These are phyloP conservation scores for Colossoma macropomum DNA, from an alignment of 2,113 vertebrate species.

Conservation along the genomic window DNA sequence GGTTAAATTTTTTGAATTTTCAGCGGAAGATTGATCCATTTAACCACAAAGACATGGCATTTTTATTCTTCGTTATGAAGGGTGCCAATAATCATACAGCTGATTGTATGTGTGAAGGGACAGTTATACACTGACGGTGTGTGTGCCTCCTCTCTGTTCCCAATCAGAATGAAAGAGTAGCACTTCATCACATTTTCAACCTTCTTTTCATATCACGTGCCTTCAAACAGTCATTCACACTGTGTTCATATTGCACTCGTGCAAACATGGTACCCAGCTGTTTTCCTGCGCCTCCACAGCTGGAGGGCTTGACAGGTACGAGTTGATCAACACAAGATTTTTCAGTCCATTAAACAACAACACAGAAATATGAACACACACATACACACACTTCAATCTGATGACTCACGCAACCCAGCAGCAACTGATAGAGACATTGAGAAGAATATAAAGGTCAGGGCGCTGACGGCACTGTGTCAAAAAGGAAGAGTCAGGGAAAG, in stretches of 20 bases:
- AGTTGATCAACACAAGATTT: background rate
- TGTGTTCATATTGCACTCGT: slow-evolving; percentile 46
- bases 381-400: background rate
- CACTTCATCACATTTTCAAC: background rate
- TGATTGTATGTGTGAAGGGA: too few relatives aligned
- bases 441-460: slow-evolving; percentile 8
- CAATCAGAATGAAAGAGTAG: too few relatives aligned
- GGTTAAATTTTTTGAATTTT: too few relatives aligned
- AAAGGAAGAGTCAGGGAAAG: slow-evolving; percentile 9
- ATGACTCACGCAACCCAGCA: background rate
- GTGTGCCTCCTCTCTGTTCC: too few relatives aligned
- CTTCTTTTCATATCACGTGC: too few relatives aligned
- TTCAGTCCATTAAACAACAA: background rate
- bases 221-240: background rate
- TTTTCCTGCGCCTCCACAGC: background rate
- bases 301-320: background rate
- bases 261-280: background rate
- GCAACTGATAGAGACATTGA: background rate
- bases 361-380: slow-evolving; percentile 42
- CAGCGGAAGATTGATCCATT: too few relatives aligned
- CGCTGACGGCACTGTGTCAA: background rate
- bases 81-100: too few relatives aligned
- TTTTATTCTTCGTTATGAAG: too few relatives aligned
- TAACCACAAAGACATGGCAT: too few relatives aligned
- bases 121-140: too few relatives aligned